Percentiles rank a stretch among this genome's conserved stretches.
These are phyloP conservation scores for Loriculus beryllinus DNA, from an alignment of 2,797 vertebrate genomes.

Conservation along the genomic window DNA sequence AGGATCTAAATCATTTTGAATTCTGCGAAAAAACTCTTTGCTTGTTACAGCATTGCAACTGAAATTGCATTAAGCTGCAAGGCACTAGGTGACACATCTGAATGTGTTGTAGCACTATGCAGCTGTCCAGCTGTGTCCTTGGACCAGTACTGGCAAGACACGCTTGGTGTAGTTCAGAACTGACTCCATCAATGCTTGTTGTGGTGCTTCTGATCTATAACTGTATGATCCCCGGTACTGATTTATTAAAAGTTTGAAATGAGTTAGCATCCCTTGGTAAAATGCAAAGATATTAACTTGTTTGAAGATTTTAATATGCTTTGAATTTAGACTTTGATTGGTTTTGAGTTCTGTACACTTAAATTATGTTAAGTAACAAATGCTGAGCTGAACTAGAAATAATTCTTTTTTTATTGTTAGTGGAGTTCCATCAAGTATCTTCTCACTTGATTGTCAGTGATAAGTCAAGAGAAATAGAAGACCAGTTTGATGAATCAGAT, in stretches of 20 bases:
- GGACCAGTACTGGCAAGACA: neutral
- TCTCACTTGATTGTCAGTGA: constrained; percentile 53
- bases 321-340: neutral
- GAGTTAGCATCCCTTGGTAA: neutral
- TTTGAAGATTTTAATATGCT: neutral
- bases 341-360: neutral
- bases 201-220: neutral
- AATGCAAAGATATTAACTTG: neutral
- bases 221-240: neutral
- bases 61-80: neutral
- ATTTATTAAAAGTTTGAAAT: neutral
- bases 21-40: neutral
- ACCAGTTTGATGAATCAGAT: constrained; percentile 76
- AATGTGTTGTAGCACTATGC: neutral
- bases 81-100: neutral
- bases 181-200: neutral
- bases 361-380: neutral
- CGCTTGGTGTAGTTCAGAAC: neutral
- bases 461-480: constrained; percentile 77
- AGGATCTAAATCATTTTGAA: neutral
- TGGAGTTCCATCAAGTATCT: constrained; percentile 69
- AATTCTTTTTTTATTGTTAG: neutral
- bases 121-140: neutral
- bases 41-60: neutral
- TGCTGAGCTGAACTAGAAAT: neutral